phyloP scores from a whole-genome alignment of 1,140 invertebrate genomes.

The Adelges cooleyi region DNA sequence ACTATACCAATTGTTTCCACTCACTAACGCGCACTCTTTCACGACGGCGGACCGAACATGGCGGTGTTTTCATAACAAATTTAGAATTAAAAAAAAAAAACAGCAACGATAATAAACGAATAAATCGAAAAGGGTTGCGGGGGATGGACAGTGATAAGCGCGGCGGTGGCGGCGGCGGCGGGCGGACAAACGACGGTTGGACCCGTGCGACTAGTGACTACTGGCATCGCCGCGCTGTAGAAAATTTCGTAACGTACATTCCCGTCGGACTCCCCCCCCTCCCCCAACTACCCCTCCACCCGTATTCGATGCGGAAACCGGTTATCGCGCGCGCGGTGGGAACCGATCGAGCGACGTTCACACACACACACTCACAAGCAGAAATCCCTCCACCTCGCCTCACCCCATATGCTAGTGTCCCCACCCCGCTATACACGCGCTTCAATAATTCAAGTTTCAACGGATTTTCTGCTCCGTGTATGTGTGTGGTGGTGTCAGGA shows the following conservation, averaged over 20 bases:
- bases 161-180: not conserved
- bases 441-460: not conserved
- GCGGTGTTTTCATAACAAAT: too few species aligned
- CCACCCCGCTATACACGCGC: not conserved
- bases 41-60: too few species aligned
- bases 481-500: not conserved
- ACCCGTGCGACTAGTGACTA: constrained; percentile 10
- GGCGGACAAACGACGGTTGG: not conserved
- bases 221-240: not conserved
- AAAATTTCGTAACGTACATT: constrained; percentile 28
- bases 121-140: too few species aligned
- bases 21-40: too few species aligned
- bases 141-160: not conserved
- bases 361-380: not conserved
- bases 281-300: not conserved
- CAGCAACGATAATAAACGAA: not conserved
- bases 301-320: not conserved
- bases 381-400: not conserved
- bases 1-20: too few species aligned
- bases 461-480: not conserved
- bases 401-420: not conserved
- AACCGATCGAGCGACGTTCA: constrained; percentile 12
- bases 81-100: too few species aligned
- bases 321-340: constrained; percentile 15
- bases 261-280: not conserved